phyloP scores from a whole-genome alignment of 2,113 vertebrate genomes.

The Melanocharis versteri region DNA sequence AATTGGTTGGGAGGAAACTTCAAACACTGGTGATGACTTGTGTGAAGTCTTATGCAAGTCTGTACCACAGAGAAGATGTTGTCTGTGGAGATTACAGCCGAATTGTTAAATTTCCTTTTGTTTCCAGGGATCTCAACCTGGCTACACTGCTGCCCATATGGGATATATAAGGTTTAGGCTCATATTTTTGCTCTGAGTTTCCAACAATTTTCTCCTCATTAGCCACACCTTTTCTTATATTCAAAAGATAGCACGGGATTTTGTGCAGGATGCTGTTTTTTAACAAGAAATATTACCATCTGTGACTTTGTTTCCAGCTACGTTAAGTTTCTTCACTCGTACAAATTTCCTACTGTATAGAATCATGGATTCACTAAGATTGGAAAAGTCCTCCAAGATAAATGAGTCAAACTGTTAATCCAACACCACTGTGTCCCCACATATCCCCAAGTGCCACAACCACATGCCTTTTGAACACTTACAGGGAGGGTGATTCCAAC shows the following conservation, averaged over 20 bases:
- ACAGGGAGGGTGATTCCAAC: not conserved
- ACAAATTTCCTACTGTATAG: not conserved
- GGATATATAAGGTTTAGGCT: not conserved
- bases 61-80: not conserved
- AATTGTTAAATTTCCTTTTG: not conserved
- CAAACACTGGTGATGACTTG: rapidly evolving
- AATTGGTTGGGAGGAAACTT: not conserved
- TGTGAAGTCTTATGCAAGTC: not conserved
- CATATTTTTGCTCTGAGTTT: not conserved
- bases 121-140: not conserved
- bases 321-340: rapidly evolving
- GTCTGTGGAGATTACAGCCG: not conserved
- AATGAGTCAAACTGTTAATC: rapidly evolving
- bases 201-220: not conserved
- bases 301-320: not conserved
- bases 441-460: too few relatives aligned
- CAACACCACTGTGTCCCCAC: not conserved
- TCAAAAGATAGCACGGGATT: not conserved
- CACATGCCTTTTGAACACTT: rapidly evolving
- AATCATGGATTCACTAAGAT: not conserved
- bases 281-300: not conserved
- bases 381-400: too few relatives aligned
- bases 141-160: rapidly evolving
- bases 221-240: rapidly evolving
- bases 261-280: not conserved